Conservation (phyloP, 2,113 vertebrate species). For the Amazona vittata region DNA sequence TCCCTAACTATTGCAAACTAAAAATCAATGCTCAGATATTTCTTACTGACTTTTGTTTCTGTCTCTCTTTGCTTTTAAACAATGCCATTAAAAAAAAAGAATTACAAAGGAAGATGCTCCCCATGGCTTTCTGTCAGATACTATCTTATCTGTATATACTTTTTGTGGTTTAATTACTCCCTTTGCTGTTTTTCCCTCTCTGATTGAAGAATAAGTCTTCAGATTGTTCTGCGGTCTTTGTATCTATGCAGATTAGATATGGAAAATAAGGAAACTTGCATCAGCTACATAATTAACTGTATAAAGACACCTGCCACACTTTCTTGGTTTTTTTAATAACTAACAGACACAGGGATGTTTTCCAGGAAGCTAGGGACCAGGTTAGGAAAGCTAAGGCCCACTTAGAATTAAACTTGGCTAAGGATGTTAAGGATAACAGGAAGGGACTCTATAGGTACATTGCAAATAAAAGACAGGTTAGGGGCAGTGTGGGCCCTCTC, state of each 20-base stretch:
- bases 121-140: constrained; percentile 72
- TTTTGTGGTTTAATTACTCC: constrained; percentile 74
- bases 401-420: too few species aligned
- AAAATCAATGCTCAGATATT: neutral
- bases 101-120: constrained; percentile 57
- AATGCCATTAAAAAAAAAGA: neutral
- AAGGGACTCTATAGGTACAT: too few species aligned
- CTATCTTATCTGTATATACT: constrained; percentile 74
- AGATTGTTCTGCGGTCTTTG: constrained; percentile 72
- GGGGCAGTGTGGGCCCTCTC: too few species aligned
- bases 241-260: constrained; percentile 63
- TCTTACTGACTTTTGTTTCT: constrained; percentile 28
- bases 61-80: constrained; percentile 52
- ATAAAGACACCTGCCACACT: constrained; percentile 14
- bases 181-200: constrained; percentile 32
- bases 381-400: too few species aligned
- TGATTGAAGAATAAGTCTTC: constrained; percentile 44
- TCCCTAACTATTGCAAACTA: neutral
- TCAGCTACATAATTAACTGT: constrained; percentile 63
- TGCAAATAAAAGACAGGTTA: too few species aligned
- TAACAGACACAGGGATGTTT: neutral
- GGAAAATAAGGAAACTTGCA: constrained; percentile 55
- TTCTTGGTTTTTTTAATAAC: neutral
- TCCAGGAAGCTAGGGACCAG: too few species aligned
- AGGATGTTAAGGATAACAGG: too few species aligned